phyloP scores from a whole-genome alignment of 2,797 vertebrate genomes.

The Falco novaeseelandiae region DNA sequence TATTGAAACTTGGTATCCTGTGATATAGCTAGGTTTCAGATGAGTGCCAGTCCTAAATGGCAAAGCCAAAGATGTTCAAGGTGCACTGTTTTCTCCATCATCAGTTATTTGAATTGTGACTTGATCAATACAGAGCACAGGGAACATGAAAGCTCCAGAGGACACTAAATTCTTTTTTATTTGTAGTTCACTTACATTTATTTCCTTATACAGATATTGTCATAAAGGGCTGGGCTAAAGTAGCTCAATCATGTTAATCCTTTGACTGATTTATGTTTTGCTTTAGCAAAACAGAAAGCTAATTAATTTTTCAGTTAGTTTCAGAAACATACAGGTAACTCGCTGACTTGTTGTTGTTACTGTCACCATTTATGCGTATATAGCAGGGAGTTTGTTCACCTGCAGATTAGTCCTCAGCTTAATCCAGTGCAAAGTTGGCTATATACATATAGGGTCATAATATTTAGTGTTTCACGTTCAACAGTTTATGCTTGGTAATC shows the following conservation, averaged over 20 bases:
- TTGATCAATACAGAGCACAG: neutral
- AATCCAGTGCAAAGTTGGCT: neutral
- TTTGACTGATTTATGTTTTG: neutral
- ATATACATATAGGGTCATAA: neutral
- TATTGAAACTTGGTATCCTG: neutral
- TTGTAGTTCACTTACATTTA: neutral
- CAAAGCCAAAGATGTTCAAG: neutral
- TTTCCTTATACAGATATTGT: neutral
- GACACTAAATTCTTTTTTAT: neutral
- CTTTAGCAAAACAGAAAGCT: neutral
- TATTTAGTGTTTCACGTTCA: neutral
- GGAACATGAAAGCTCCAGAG: neutral
- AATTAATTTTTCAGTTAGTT: neutral
- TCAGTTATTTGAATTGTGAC: neutral
- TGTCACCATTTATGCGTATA: neutral
- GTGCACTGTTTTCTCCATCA: neutral
- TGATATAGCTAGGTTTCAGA: neutral
- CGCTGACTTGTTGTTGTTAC: neutral
- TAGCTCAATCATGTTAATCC: neutral
- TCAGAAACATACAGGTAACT: neutral
- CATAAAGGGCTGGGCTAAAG: neutral
- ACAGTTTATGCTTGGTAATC: neutral
- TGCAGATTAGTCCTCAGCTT: neutral
- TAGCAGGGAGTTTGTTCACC: neutral
- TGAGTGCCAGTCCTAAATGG: neutral